A percentile compares a stretch with the other conserved stretches of the same genome.
Conservation (phyloP, 2,113 vertebrate species). For the Stegostoma tigrinum region DNA sequence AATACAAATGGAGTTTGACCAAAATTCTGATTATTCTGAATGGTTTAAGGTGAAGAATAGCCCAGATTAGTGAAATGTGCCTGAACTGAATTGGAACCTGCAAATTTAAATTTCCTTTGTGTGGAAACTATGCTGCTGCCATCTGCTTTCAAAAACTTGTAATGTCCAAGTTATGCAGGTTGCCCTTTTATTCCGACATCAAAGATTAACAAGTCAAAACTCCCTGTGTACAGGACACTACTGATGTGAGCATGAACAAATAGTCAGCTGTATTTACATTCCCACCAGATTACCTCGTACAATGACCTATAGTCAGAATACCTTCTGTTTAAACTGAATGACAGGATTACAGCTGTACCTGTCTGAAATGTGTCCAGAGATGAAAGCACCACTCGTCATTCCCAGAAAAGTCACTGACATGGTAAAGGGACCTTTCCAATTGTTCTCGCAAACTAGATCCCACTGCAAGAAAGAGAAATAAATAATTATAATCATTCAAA, state of each 20-base stretch:
- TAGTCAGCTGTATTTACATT: not conserved
- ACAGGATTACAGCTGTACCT: conserved; percentile 35
- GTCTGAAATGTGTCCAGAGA: conserved; percentile 42
- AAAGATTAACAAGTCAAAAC: not conserved
- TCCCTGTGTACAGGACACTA: too few relatives aligned
- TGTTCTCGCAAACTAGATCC: conserved; percentile 40
- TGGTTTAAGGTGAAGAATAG: not conserved
- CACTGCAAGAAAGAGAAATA: conserved; percentile 38
- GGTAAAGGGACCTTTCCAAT: conserved; percentile 42
- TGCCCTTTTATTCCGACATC: not conserved
- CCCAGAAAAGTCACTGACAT: conserved; percentile 42
- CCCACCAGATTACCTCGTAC: not conserved
- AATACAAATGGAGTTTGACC: not conserved
- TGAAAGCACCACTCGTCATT: conserved; percentile 40
- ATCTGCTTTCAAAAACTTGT: not conserved
- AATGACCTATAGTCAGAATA: not conserved
- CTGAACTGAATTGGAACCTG: not conserved
- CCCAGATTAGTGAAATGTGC: not conserved
- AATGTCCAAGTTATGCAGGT: not conserved
- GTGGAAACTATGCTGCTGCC: not conserved
- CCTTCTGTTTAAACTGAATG: not conserved
- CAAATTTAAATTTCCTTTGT: not conserved
- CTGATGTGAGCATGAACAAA: not conserved
- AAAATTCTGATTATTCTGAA: not conserved
- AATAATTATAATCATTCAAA: not conserved